phyloP scores from a whole-genome alignment of 2,113 vertebrate genomes.

The cat (Felis catus) region DNA sequence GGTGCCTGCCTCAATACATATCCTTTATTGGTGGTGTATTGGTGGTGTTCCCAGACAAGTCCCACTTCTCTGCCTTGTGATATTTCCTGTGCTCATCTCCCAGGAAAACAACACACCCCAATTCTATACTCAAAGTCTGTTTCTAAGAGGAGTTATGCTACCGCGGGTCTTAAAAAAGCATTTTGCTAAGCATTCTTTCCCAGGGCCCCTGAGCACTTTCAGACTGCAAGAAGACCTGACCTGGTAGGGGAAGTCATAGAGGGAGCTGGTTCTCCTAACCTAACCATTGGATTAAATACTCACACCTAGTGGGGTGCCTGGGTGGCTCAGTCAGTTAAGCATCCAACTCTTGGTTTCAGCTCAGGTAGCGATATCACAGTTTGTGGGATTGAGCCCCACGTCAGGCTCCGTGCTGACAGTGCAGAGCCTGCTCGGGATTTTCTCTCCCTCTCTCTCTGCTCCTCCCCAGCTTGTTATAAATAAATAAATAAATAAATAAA shows the following conservation, averaged over 20 bases:
- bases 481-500: too few species aligned
- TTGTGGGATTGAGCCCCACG: too few species aligned
- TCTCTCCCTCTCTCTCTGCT: too few species aligned
- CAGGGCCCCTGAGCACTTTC: not conserved
- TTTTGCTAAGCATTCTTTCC: not conserved
- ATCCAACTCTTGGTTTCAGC: too few species aligned
- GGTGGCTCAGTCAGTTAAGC: too few species aligned
- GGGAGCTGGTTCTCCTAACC: not conserved
- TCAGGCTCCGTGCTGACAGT: too few species aligned
- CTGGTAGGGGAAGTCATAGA: not conserved
- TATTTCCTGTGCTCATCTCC: not conserved
- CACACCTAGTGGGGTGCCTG: not conserved
- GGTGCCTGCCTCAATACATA: not conserved
- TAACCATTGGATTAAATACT: not conserved
- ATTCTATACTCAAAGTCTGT: not conserved
- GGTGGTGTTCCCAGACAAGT: not conserved
- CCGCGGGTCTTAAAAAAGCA: too few species aligned
- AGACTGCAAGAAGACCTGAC: not conserved
- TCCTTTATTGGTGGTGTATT: rapidly evolving
- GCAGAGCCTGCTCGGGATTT: too few species aligned
- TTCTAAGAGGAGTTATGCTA: not conserved
- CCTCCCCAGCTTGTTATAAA: too few species aligned
- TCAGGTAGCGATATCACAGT: too few species aligned
- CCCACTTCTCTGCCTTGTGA: not conserved
- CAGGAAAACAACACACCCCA: not conserved